Evolutionary conservation across 2,797 vertebrate species (phyloP), one percentile per base, ranked within the genome.

Genomic region (Melanotaenia trifasciata): DNA sequence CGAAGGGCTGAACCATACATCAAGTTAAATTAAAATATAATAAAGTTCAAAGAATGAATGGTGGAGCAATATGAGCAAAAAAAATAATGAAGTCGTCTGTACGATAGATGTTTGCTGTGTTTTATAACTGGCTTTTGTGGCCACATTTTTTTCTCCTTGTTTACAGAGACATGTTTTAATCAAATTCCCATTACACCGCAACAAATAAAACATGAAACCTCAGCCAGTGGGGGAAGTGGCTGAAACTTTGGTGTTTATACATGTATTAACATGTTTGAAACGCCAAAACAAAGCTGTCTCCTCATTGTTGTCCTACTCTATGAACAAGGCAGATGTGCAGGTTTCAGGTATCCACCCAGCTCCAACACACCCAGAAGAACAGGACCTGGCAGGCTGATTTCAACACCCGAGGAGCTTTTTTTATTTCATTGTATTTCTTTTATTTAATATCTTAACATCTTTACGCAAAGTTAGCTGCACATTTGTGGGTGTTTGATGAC

Each of bases 321-420:
- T 45, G 59, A 76, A 20, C 61, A 50, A 28, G 32, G 20, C 45
- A 58, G 53, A 64, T 58, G 58, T 64, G 47, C 63, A 59, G 79
- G 87, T 85, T 57, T 32, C 0, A 0, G 35, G 24, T 38, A 30
- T 22, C 54, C 70, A 40, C 70, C 73, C 59, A 2, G 45, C 47
- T 58, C 22, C 1, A 61, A 62, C 76, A 81, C 86, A 60, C 78
- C 77, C 76, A 58, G 43, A 56, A 14, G 65, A 74, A 83, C 79
- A 26, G 63, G 71, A 79, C 68, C 0, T 47, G 76, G 72, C 85
- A 77, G 64, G 82, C 69, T 32, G 70, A 10, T 47, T 68, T 24
- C 76, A 75, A 74, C 79, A 71, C 89, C 87, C 69, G 53, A 16
- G 57, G 5, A 67, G 72, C 66, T 58, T 56, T 43, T 11, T 56